These are phyloP conservation scores for Protonemura montana DNA, from an alignment of 2,888 invertebrate species.

Conservation along the genomic window DNA sequence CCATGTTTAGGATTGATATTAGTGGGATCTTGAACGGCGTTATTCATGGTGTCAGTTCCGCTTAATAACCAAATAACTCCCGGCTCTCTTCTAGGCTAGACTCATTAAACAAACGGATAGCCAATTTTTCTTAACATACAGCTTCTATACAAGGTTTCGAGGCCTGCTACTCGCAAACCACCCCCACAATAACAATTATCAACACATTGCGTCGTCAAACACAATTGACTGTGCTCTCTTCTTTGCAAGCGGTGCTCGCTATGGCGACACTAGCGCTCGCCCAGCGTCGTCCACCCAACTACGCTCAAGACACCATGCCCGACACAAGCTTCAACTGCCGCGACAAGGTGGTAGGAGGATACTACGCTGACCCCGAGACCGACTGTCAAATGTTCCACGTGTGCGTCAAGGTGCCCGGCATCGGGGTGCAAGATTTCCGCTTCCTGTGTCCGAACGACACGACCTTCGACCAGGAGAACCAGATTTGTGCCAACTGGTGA, in stretches of 20 bases:
- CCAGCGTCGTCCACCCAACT: constrained; percentile 60
- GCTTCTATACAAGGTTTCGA: background rate
- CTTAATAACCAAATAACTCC: too few relatives aligned
- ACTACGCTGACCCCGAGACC: constrained; percentile 86
- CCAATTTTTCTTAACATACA: background rate
- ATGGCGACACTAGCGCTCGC: constrained; percentile 51
- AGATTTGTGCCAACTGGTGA: constrained; percentile 87
- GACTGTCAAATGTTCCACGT: constrained; percentile 91
- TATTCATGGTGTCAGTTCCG: too few relatives aligned
- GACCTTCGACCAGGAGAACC: constrained; percentile 89
- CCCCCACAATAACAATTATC: too few relatives aligned
- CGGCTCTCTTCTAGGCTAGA: too few relatives aligned
- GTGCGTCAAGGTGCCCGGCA: constrained; percentile 83
- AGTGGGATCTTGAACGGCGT: too few relatives aligned
- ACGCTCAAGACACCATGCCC: constrained; percentile 62
- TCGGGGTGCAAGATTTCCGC: constrained; percentile 73
- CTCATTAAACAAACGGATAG: background rate
- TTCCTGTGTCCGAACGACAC: constrained; percentile 91
- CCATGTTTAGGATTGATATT: too few relatives aligned
- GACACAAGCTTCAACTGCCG: constrained; percentile 78
- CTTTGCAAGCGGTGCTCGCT: background rate
- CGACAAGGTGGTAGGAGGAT: constrained; percentile 85
- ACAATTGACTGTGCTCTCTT: background rate
- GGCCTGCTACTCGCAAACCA: background rate
- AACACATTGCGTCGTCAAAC: background rate